Evolutionary conservation across 2,797 vertebrate species (phyloP).

Genomic region (Esox lucius): DNA sequence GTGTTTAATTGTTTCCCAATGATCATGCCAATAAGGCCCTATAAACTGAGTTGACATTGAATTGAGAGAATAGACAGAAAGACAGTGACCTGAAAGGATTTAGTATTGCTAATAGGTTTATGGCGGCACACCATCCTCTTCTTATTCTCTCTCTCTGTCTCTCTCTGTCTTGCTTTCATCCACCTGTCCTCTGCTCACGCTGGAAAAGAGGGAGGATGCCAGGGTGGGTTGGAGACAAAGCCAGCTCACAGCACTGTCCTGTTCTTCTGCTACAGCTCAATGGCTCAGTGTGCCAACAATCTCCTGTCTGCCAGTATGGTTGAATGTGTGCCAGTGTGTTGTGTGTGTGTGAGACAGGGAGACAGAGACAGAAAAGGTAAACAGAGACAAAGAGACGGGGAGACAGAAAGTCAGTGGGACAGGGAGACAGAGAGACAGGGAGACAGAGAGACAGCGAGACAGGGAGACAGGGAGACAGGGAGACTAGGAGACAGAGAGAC

Average conservation of each 20-base stretch:
- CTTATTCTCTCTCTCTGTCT: not conserved
- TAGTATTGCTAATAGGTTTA: not conserved
- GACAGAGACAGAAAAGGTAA: not conserved
- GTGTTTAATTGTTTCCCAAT: too few species aligned
- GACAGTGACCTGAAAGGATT: not conserved
- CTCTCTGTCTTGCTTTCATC: too few species aligned
- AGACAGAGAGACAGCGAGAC: too few species aligned
- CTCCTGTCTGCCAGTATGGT: not conserved
- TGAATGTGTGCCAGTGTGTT: not conserved
- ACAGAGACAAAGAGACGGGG: too few species aligned
- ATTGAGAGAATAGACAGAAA: not conserved
- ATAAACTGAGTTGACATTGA: too few species aligned
- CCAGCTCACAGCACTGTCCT: not conserved
- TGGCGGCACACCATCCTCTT: not conserved
- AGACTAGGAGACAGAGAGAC: too few species aligned
- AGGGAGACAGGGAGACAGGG: too few species aligned
- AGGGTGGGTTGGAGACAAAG: slow-evolving; percentile 17
- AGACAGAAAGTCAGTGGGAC: too few species aligned
- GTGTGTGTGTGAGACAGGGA: slow-evolving; percentile 8
- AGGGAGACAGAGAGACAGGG: too few species aligned
- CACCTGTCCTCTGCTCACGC: not conserved
- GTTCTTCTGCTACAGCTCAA: not conserved
- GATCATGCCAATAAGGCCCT: too few species aligned
- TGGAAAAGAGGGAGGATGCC: slow-evolving; percentile 13
- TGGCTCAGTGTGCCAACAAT: not conserved